A percentile compares a stretch with the other conserved stretches of the same genome.
Evolutionary conservation across 2,797 vertebrate genomes (phyloP).

Genomic region (Hemibagrus guttatus): DNA sequence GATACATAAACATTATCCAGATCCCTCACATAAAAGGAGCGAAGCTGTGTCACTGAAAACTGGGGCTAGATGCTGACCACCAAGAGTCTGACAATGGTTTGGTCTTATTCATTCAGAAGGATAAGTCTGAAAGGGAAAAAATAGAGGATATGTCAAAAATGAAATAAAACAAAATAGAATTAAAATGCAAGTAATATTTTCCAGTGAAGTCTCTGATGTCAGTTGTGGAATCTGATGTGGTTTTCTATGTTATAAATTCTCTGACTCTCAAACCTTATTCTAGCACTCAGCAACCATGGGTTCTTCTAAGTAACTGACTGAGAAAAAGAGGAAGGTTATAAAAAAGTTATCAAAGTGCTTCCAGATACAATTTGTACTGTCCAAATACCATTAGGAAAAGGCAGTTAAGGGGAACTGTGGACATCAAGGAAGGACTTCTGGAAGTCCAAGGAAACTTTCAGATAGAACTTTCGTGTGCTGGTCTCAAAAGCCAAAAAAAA

Average conservation of each 20-base stretch:
- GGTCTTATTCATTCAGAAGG: not conserved
- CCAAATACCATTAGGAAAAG: not conserved
- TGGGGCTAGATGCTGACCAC: not conserved
- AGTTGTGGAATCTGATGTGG: not conserved
- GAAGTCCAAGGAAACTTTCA: not conserved
- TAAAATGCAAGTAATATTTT: not conserved
- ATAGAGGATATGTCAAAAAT: not conserved
- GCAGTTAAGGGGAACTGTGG: not conserved
- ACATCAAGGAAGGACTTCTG: not conserved
- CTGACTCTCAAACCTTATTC: not conserved
- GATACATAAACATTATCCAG: constrained; percentile 45
- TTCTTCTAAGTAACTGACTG: not conserved
- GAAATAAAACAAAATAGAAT: not conserved
- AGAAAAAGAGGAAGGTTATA: not conserved
- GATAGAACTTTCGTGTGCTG: not conserved
- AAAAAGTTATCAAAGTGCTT: not conserved
- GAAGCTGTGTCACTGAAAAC: constrained; percentile 1
- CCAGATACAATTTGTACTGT: not conserved
- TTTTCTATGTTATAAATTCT: not conserved
- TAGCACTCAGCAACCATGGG: not conserved
- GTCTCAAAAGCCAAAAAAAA: not conserved
- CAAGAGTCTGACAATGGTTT: not conserved
- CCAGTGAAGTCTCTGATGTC: not conserved
- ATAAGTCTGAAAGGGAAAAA: not conserved
- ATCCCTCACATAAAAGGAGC: not conserved